Evolutionary conservation across 1,140 invertebrate genomes (phyloP), one percentile per base, ranked within the genome.

Genomic region (Coptotermes formosanus): DNA sequence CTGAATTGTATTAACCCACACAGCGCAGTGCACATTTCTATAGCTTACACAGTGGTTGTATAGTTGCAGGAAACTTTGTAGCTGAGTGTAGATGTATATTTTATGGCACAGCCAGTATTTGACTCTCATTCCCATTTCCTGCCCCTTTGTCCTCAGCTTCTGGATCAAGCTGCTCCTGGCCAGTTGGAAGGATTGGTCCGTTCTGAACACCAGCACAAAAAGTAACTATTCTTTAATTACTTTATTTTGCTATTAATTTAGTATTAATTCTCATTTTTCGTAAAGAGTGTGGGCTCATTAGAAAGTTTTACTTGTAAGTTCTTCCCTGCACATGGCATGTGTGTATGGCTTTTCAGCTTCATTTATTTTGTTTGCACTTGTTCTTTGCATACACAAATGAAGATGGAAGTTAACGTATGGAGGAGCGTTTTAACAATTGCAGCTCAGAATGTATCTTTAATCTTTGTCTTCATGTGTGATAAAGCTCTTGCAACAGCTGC

Each of bases 151-250:
- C 90, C 90, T 91, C 91, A 94, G 93, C 92, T 93, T 92, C 92
- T 93, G 93, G 93, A 93, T 90, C 91, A 92, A 90, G 89, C 92
- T 89, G 90, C 89, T 82, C 84, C 86, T 48, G 88, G 88, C 55
- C 75, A 69, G n/a, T 85, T 69, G 81, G 55, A 82, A 83, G 82
- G 82, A 85, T 83, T 86, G 45, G 44, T 44, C 59, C 44, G 59
- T 85, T 86, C 88, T 87, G 91, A 92, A 83, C 88, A 87, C 44
- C 86, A 89, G 86, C 89, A 89, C 87, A 85, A 90, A 91, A 92
- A 90, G 93, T 94, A 94, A 94, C 93, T 94, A 94, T 91, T 88
- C 88, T 89, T 91, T 89, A 89, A 90, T 89, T 90, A 90, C 88
- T 89, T 87, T 84, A 30, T n/a, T 82, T 82, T 45, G 6, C 25